phyloP scores from a whole-genome alignment of 2,888 invertebrate species.

The Spilarctia lutea region DNA sequence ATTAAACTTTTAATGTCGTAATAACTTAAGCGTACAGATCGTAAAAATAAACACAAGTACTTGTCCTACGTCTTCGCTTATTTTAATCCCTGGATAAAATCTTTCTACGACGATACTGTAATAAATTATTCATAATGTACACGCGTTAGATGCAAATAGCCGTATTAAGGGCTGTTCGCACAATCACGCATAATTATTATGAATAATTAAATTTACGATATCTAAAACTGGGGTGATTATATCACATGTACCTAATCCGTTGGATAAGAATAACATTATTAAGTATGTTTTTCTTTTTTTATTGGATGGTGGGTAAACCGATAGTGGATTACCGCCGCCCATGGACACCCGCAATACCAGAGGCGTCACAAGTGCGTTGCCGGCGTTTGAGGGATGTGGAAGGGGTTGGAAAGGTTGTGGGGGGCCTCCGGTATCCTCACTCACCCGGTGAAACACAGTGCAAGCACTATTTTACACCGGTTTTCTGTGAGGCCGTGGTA shows the following conservation, averaged over 20 bases:
- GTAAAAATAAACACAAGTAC: slow-evolving; percentile 23
- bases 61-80: slow-evolving; percentile 27
- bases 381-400: no score
- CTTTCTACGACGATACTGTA: slow-evolving; percentile 33
- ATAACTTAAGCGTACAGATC: neutral
- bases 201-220: slow-evolving; percentile 1
- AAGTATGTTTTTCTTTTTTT: neutral
- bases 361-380: no score
- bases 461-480: no score
- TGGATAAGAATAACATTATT: neutral
- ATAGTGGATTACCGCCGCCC: no score
- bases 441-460: no score
- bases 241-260: slow-evolving; percentile 6
- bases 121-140: slow-evolving; percentile 62
- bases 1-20: neutral
- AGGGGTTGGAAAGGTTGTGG: no score
- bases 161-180: slow-evolving; percentile 30
- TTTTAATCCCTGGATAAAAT: slow-evolving; percentile 28
- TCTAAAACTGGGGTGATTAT: slow-evolving; percentile 19
- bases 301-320: no score
- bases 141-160: slow-evolving; percentile 46
- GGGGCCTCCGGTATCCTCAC: no score
- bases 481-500: no score
- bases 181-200: slow-evolving; percentile 11
- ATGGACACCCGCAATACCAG: no score